Evolutionary conservation across 1,140 invertebrate species (phyloP).

Genomic region (Drosophila persimilis): DNA sequence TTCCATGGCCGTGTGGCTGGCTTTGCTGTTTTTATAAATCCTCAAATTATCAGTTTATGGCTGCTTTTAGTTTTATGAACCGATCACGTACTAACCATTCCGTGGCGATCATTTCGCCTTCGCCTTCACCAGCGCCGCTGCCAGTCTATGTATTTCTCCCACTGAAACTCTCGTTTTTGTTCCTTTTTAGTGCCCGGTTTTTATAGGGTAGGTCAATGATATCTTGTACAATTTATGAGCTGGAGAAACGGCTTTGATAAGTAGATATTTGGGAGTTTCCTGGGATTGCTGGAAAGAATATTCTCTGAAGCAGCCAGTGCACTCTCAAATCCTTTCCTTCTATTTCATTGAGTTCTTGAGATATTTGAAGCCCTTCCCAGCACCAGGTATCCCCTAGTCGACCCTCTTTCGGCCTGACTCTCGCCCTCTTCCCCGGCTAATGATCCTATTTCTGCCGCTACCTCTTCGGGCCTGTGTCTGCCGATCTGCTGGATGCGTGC

Average conservation of each 20-base stretch:
- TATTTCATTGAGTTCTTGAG: too few species aligned
- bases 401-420: background rate
- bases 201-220: too few species aligned
- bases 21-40: slow-evolving; percentile 67
- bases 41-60: slow-evolving; percentile 81
- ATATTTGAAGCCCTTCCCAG: too few species aligned
- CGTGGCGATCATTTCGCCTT: slow-evolving; percentile 32
- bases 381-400: slow-evolving; percentile 2
- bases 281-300: too few species aligned
- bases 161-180: too few species aligned
- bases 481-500: slow-evolving; percentile 48
- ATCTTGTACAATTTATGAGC: too few species aligned
- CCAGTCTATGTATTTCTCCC: too few species aligned
- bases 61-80: slow-evolving; percentile 79
- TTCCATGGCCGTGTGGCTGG: slow-evolving; percentile 42
- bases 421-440: background rate
- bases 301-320: too few species aligned
- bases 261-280: too few species aligned
- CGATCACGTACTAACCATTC: slow-evolving; percentile 74
- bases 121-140: slow-evolving; percentile 31
- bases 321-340: too few species aligned
- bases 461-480: background rate
- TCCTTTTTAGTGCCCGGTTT: too few species aligned
- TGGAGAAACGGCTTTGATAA: too few species aligned
- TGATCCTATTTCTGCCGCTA: slow-evolving; percentile 21